Percentiles rank a stretch among this genome's conserved stretches.
These are phyloP conservation scores for Indicator indicator DNA, from an alignment of 2,113 vertebrate species.

Conservation along the genomic window DNA sequence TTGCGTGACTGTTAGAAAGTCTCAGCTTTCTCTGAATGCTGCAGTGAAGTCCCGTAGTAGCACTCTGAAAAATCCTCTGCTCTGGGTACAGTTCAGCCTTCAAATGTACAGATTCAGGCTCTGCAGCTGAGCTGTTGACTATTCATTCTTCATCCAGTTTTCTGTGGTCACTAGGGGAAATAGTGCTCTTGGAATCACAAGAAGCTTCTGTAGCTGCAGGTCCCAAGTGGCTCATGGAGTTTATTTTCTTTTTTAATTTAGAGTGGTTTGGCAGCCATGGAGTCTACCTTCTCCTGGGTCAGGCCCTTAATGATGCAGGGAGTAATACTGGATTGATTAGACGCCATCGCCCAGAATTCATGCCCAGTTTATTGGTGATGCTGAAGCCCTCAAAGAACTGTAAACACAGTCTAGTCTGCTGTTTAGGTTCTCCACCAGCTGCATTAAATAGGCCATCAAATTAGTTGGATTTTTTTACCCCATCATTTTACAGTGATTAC, in stretches of 20 bases:
- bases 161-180: not conserved
- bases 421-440: slow-evolving; percentile 48
- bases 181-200: not conserved
- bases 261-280: not conserved
- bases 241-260: slow-evolving; percentile 43
- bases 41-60: not conserved
- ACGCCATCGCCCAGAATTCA: slow-evolving; percentile 45
- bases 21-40: not conserved
- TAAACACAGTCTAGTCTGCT: slow-evolving; percentile 43
- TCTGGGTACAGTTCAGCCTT: accelerated
- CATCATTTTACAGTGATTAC: not conserved
- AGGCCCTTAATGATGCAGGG: not conserved
- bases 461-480: not conserved
- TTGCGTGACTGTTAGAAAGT: not conserved
- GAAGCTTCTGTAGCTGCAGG: not conserved
- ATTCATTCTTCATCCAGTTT: not conserved
- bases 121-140: not conserved
- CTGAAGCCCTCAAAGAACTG: slow-evolving; percentile 55
- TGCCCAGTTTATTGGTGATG: slow-evolving; percentile 59
- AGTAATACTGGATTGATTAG: slow-evolving; percentile 27
- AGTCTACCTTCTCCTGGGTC: not conserved
- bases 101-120: not conserved
- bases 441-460: slow-evolving; percentile 37
- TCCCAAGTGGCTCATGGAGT: not conserved
- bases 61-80: not conserved